Base-by-base conservation (phyloP, 2,113 vertebrate species). In the Mugil cephalus region DNA sequence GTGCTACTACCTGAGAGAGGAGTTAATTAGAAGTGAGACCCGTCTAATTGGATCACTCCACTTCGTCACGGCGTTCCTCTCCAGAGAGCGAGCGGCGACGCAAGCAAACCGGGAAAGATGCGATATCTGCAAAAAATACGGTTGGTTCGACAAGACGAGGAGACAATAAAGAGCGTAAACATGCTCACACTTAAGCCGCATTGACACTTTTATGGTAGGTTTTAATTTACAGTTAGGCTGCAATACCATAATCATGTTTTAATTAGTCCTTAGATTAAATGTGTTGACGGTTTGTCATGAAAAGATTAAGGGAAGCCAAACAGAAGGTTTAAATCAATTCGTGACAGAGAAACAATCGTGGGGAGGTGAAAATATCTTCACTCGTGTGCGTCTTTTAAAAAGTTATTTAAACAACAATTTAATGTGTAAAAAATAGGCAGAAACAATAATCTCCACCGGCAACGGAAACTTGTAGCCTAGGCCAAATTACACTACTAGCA, bases 11-110 rank as follows among this genome's bases (percentile, higher is more conserved):
- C 62, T 61, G 59, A 77, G 73, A 75, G 42, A 18, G 0, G 24
- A 77, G 63, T 73, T 82, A 80, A 90, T 82, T 74, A 78, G 73
- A 55, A 61, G 79, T 43, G 65, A 83, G 80, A 55, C 48, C n/a
- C 13, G 63, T 48, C 56, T 88, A 74, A 84, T 50, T 80, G 79
- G 74, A 82, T 85, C 53, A 55, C 68, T 60, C 80, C 55, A 42
- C 34, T 53, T 15, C 47, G 47, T 55, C 74, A 58, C 77, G 40
- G 8, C 3, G 38, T 35, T 19, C 15, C 10, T 9, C 14, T 56
- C 4, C 47, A 52, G 43, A 65, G 62, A 75, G 19, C 1, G 1
- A 14, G 9, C 24, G 47, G 17, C 30, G 18, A 52, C 63, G 39
- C 51, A 59, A 64, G 45, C 48, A 8, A 77, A 11, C 13, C 24